Percentiles rank a stretch among this genome's conserved stretches.
Evolutionary conservation across 37 sponge, comb jelly and placozoan genomes (phyloP).

Genomic region (Ephydatia muelleri): DNA sequence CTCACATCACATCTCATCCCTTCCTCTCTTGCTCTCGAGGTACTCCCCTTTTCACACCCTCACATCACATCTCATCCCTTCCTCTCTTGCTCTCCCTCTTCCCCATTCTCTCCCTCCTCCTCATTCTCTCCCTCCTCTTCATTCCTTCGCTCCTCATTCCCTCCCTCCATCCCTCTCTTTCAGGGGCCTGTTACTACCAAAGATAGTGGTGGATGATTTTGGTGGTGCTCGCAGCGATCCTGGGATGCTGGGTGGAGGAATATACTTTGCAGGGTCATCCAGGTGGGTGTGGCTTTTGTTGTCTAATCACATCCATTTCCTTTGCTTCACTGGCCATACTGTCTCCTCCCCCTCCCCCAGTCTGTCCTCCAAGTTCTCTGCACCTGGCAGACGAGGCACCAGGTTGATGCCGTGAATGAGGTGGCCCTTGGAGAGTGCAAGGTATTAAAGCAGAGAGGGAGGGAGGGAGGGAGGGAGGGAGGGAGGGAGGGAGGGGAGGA

Average conservation of each 20-base stretch:
- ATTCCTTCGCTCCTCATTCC: background rate
- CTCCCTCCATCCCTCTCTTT: background rate
- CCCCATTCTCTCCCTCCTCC: background rate
- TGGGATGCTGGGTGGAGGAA: slow-evolving; percentile 92
- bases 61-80: too few species aligned
- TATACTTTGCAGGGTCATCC: slow-evolving; percentile 93
- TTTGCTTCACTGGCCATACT: background rate
- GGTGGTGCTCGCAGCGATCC: slow-evolving; percentile 90
- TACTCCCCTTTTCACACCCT: slow-evolving; percentile 6
- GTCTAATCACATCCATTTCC: background rate
- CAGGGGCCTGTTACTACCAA: slow-evolving; percentile 92
- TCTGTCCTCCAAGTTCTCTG: slow-evolving; percentile 79
- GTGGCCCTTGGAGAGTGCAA: slow-evolving; percentile 86
- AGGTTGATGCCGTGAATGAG: slow-evolving; percentile 84
- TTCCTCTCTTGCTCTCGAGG: slow-evolving; percentile 23
- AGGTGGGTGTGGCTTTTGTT: slow-evolving; percentile 57
- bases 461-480: too few species aligned
- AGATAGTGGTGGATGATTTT: slow-evolving; percentile 92
- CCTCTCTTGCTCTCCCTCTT: background rate
- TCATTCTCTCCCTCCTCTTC: background rate
- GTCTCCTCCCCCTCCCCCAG: slow-evolving; percentile 23
- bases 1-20: slow-evolving; percentile 16
- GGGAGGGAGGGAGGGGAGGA: too few species aligned
- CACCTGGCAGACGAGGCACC: slow-evolving; percentile 54
- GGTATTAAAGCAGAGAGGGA: slow-evolving; percentile 22